Evolutionary conservation across 35 echinoderm and acorn worm genomes (phyloP).

Genomic region (Holothuria glaberrima): DNA sequence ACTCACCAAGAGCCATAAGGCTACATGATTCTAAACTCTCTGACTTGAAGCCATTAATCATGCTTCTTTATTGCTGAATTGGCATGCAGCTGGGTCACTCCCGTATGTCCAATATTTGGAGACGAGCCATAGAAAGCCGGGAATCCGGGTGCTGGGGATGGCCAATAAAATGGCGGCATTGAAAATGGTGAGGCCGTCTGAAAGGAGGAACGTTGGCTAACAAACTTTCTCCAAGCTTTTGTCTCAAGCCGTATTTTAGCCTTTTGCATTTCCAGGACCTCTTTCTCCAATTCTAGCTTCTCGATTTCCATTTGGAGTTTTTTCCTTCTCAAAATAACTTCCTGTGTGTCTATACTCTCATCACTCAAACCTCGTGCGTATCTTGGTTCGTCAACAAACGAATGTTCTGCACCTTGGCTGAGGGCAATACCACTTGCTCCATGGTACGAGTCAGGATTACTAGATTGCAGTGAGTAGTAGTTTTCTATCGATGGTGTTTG

Average conservation of each 20-base stretch:
- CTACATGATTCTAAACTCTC: no score
- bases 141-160: conserved; percentile 49
- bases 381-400: conserved; percentile 10
- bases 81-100: conserved; percentile 26
- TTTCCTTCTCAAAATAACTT: not conserved
- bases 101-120: conserved; percentile 12
- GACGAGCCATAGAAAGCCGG: conserved; percentile 37
- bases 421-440: not conserved
- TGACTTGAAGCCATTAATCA: not conserved
- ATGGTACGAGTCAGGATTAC: conserved; percentile 8
- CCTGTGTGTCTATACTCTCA: conserved; percentile 24
- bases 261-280: conserved; percentile 61
- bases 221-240: conserved; percentile 44
- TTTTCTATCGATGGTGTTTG: conserved; percentile 46
- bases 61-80: conserved; percentile 23
- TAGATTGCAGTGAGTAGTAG: conserved; percentile 14
- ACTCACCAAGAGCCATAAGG: no score
- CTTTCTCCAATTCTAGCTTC: conserved; percentile 46
- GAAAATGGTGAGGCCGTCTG: conserved; percentile 33
- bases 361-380: not conserved
- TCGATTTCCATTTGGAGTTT: conserved; percentile 54
- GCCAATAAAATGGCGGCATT: conserved; percentile 57
- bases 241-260: conserved; percentile 50
- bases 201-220: conserved; percentile 16
- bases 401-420: not conserved